Conservation (phyloP, 2,797 vertebrate genomes). For the Falco peregrinus region DNA sequence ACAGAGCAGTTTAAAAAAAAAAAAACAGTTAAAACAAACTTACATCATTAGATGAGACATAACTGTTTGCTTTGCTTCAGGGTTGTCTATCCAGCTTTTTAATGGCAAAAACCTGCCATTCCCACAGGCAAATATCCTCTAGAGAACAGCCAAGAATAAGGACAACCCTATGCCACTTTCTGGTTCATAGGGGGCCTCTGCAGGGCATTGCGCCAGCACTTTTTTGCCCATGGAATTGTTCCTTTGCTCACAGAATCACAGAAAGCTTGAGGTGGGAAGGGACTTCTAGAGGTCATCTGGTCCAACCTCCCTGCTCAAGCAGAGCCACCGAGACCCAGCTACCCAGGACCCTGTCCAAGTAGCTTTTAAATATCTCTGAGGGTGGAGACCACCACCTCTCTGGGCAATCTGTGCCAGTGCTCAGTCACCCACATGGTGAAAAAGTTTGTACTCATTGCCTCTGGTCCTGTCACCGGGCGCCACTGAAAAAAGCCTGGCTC, state of each 20-base stretch:
- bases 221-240: not conserved
- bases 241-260: not conserved
- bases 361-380: not conserved
- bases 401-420: not conserved
- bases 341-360: not conserved
- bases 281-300: not conserved
- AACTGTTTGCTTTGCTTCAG: not conserved
- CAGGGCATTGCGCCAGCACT: not conserved
- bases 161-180: not conserved
- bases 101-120: not conserved
- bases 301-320: not conserved
- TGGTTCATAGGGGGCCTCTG: not conserved
- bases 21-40: not conserved
- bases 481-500: not conserved
- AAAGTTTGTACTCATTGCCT: not conserved
- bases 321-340: not conserved
- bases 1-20: not conserved
- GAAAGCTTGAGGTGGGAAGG: not conserved
- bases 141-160: not conserved
- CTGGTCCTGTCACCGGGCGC: not conserved
- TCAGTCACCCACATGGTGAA: not conserved
- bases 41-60: not conserved
- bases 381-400: not conserved
- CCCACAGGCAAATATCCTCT: not conserved
- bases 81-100: not conserved